phyloP scores from a whole-genome alignment of 2,888 invertebrate species.

The Drosophila meridiana region DNA sequence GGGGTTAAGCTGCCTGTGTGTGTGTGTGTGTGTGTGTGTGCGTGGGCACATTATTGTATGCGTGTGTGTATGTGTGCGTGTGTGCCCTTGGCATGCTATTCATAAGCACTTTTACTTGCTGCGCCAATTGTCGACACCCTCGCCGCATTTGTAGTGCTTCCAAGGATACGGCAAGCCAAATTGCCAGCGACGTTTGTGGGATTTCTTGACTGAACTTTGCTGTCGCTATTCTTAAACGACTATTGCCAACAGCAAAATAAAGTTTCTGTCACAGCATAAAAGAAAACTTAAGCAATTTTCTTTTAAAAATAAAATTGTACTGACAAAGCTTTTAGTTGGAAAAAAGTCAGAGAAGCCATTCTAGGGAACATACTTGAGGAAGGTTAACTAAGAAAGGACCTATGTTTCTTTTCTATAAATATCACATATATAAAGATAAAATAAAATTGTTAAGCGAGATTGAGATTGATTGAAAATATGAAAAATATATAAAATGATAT shows the following conservation, averaged over 20 bases:
- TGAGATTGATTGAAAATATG: too few species aligned
- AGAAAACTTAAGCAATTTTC: not conserved
- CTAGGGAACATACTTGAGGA: not conserved
- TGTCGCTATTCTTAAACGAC: slow-evolving; percentile 49
- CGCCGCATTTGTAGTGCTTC: slow-evolving; percentile 70
- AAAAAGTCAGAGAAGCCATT: not conserved
- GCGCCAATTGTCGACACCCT: slow-evolving; percentile 45
- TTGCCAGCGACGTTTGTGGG: slow-evolving; percentile 64
- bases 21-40: slow-evolving; percentile 5
- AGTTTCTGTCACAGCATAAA: not conserved
- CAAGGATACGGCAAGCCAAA: slow-evolving; percentile 53
- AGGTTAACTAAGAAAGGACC: not conserved
- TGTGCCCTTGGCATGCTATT: slow-evolving; percentile 64
- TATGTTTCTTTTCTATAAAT: not conserved
- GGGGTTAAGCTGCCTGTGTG: not conserved
- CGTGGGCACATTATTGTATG: not conserved
- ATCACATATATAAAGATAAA: not conserved
- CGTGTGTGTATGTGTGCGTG: not conserved
- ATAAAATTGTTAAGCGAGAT: too few species aligned
- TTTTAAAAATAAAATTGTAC: not conserved
- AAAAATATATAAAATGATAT: too few species aligned
- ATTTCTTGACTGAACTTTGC: slow-evolving; percentile 47
- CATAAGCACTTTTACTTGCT: slow-evolving; percentile 58
- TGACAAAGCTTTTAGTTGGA: not conserved
- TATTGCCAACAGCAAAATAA: slow-evolving; percentile 11